phyloP scores from a whole-genome alignment of 2,113 vertebrate genomes.

The Datnioides undecimradiatus region DNA sequence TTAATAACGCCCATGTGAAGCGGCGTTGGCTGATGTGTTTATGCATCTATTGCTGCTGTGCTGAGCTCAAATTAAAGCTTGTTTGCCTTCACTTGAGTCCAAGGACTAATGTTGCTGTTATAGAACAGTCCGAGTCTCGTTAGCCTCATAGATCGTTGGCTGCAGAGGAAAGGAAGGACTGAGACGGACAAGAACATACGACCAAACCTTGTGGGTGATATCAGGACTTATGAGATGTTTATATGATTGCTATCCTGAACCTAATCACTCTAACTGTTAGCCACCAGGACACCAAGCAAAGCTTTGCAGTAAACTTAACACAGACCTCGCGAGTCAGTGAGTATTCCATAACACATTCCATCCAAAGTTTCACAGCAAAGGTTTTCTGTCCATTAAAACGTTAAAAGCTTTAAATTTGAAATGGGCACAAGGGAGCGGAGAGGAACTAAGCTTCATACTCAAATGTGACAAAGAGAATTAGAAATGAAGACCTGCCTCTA shows the following conservation, averaged over 20 bases:
- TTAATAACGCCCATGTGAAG: constrained; percentile 17
- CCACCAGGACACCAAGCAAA: neutral
- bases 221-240: neutral
- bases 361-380: too few species aligned
- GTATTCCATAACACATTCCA: too few species aligned
- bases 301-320: neutral
- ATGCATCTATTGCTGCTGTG: neutral
- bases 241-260: neutral
- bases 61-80: constrained; percentile 43
- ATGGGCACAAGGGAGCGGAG: too few species aligned
- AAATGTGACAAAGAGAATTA: too few species aligned
- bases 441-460: too few species aligned
- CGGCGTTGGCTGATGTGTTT: constrained; percentile 22
- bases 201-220: neutral
- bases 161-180: too few species aligned
- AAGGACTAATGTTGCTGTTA: neutral
- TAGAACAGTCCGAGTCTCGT: neutral
- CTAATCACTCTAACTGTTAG: neutral
- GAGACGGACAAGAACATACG: neutral
- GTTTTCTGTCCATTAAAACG: too few species aligned
- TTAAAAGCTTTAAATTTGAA: too few species aligned
- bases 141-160: too few species aligned
- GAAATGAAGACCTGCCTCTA: too few species aligned
- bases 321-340: too few species aligned
- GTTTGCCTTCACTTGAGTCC: neutral